Percentiles rank a stretch among this genome's conserved stretches.
phyloP scores from a whole-genome alignment of 2,888 invertebrate genomes.

The Drosophila antonietae region DNA sequence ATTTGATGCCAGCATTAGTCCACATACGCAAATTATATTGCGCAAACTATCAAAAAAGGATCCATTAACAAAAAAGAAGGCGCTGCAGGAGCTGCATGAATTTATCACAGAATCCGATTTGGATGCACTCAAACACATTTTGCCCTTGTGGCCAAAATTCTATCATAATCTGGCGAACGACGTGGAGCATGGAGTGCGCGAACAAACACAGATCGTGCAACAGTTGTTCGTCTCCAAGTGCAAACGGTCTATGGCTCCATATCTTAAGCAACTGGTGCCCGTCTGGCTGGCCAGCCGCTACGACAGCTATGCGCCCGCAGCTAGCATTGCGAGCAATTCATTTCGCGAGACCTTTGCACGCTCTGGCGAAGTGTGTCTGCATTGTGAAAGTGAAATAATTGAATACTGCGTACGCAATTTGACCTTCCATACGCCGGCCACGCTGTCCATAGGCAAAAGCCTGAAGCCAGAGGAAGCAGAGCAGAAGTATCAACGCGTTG shows the following conservation, averaged over 20 bases:
- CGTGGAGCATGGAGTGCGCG: conserved; percentile 92
- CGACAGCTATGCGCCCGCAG: conserved; percentile 94
- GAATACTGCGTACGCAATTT: conserved; percentile 90
- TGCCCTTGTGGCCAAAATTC: conserved; percentile 93
- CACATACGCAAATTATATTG: conserved; percentile 91
- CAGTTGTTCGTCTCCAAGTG: conserved; percentile 88
- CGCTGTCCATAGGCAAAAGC: conserved; percentile 86
- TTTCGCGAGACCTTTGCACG: conserved; percentile 93
- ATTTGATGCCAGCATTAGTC: conserved; percentile 88
- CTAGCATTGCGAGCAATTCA: conserved; percentile 88
- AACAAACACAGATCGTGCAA: conserved; percentile 91
- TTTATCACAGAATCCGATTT: conserved; percentile 88
- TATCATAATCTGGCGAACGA: conserved; percentile 92
- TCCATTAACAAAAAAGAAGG: conserved; percentile 94
- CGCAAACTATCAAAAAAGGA: conserved; percentile 96
- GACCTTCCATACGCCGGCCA: conserved; percentile 86
- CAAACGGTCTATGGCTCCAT: conserved; percentile 91
- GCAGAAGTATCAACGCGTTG: conserved; percentile 88
- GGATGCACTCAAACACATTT: conserved; percentile 88
- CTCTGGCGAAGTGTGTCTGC: conserved; percentile 91
- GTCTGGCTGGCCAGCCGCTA: conserved; percentile 94
- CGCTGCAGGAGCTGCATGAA: conserved; percentile 89
- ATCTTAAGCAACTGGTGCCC: conserved; percentile 91
- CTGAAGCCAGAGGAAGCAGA: conserved; percentile 88
- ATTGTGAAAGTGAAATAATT: conserved; percentile 93